Base-by-base conservation (phyloP, 2,797 vertebrate genomes). In the Aplochiton taeniatus region DNA sequence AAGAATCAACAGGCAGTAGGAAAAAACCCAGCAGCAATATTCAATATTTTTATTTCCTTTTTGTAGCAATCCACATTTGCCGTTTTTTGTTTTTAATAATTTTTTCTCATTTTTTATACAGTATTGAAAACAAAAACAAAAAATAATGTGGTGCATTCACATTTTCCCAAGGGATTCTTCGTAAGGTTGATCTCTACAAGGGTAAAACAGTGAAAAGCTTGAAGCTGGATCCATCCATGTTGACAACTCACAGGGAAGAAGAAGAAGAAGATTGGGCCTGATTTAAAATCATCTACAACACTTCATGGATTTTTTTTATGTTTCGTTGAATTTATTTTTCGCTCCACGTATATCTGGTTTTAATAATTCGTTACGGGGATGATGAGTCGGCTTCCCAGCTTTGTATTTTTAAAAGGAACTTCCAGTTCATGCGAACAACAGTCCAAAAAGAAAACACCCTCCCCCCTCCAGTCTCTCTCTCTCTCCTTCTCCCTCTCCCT, bases 401-500 rank as follows among this genome's bases (percentile, higher is more conserved):
- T 76, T 85, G 82, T 80, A 83, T 79, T 87, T 93, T 94, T 94
- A 96, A 95, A 97, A 94, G 93, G 64, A 96, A 94, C 93, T 91
- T 95, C 94, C 94, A 95, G 94, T 96, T 93, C 95, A 97, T 96
- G 94, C 93, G 93, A 93, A 94, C 91, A 94, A 87, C 93, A 94
- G 93, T 95, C 93, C 95, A 90, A 87, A 87, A 73, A 55, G 13
- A 71, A 19, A 61, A 77, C 54, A 66, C 18, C 47, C 78, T 66
- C 57, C 1, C 65, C 58, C 9, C 11, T 82, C 77, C 72, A 80
- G 80, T 78, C 77, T 83, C 72, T 75, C 76, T 62, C 65, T 82
- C 61, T 65, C 43, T 43, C 55, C 54, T 31, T 16, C n/a, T 11
- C 16, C 9, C 20, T 14, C 16, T 11, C 46, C n/a, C 48, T 1